Evolutionary conservation across 2,888 invertebrate genomes (phyloP), one percentile per base, ranked within the genome.

Genomic region (Arge pagana): DNA sequence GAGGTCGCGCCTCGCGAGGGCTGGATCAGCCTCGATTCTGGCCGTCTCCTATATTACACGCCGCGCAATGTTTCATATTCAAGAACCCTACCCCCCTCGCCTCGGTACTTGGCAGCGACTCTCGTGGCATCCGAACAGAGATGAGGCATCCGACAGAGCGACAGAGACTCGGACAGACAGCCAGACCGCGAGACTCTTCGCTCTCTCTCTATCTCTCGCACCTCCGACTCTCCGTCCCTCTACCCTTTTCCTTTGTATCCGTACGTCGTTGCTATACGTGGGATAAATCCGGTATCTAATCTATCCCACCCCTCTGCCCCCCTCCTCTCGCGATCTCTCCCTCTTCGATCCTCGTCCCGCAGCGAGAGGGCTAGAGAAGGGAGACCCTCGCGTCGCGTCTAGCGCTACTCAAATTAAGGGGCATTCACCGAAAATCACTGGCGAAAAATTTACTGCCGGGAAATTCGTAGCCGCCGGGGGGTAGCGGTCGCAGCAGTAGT

Each of bases 381-480:
- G 42, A 30, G 42, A n/a, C n/a, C n/a, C 11, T 28, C 13, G 42
- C 6, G 4, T 15, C 26, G 33, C 40, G 53, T 43, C 39, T 26
- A 36, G 49, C 51, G 59, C 55, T 58, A 57, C 64, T 61, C 59
- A 62, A 66, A 66, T 68, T 65, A 66, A 65, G 62, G 62, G 63
- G 56, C 60, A 65, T 65, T 65, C 64, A 64, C 56, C 58, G 60
- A 55, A 65, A 67, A 64, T 67, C 64, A 61, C 59, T 50, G 52
- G 33, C 43, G 43, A 45, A 45, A 45, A 45, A 45, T 45, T 45
- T 24, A 33, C 31, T 45, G 50, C 37, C 28, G 28, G 36, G 24
- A 48, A 48, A 48, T 37, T 19, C 36, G 39, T 48, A 48, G 48
- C 48, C 48, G 37, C 28, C 28, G 36, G 48, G 16, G 26, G 26